These are phyloP conservation scores for Drosophila saltans DNA, from an alignment of 1,140 invertebrate species.

Conservation along the genomic window DNA sequence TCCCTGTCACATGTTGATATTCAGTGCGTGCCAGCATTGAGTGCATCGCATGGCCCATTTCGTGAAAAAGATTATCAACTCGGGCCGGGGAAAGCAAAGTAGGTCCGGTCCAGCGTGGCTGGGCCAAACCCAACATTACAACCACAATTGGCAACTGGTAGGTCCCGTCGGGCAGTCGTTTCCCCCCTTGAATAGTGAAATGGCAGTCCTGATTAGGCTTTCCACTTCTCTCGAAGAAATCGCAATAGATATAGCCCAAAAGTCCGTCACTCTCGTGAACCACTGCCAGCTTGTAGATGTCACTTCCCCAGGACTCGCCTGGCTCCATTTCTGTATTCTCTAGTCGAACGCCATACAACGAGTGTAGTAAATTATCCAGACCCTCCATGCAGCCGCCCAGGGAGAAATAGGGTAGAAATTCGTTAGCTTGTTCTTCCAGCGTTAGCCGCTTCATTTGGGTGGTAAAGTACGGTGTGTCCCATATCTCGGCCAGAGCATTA, in stretches of 20 bases:
- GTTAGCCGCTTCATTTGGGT: slow-evolving; percentile 88
- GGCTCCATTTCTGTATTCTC: slow-evolving; percentile 87
- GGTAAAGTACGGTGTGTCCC: slow-evolving; percentile 94
- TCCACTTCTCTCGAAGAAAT: slow-evolving; percentile 94
- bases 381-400: slow-evolving; percentile 98
- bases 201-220: slow-evolving; percentile 99
- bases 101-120: slow-evolving; percentile 89
- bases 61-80: slow-evolving; percentile 99
- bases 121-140: slow-evolving; percentile 94
- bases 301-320: slow-evolving; percentile 92
- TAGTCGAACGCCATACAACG: slow-evolving; percentile 92
- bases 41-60: slow-evolving; percentile 99
- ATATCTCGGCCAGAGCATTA: slow-evolving; percentile 86
- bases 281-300: slow-evolving; percentile 95
- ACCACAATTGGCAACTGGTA: slow-evolving; percentile 98
- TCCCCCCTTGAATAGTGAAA: slow-evolving; percentile 98
- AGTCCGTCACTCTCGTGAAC: slow-evolving; percentile 90
- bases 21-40: slow-evolving; percentile 98
- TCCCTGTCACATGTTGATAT: slow-evolving; percentile 99
- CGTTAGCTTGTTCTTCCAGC: slow-evolving; percentile 87
- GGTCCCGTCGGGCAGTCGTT: slow-evolving; percentile 89
- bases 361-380: slow-evolving; percentile 92
- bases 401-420: slow-evolving; percentile 95
- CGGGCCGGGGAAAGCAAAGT: slow-evolving; percentile 92
- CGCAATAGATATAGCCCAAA: slow-evolving; percentile 98